Conservation (phyloP, 2,113 vertebrate genomes). For the Tringa solitaria region DNA sequence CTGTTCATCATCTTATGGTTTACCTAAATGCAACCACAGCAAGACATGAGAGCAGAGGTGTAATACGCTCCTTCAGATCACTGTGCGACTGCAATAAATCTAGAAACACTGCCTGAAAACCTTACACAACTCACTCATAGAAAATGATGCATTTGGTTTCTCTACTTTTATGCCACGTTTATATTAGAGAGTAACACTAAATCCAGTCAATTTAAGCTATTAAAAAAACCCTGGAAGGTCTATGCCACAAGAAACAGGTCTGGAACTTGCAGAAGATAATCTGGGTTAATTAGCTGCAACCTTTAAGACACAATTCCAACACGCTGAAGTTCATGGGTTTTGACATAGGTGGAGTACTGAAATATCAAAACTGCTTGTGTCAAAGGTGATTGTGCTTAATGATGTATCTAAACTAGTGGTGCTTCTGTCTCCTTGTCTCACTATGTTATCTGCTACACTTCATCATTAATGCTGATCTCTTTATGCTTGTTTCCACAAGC, state of each 20-base stretch:
- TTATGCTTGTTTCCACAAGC: constrained; percentile 12
- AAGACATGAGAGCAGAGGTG: background rate
- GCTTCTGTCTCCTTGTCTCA: background rate
- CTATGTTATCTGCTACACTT: constrained; percentile 1
- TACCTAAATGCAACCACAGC: rapidly evolving
- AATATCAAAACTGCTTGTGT: constrained; percentile 36
- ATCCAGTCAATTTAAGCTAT: background rate
- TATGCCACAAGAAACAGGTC: background rate
- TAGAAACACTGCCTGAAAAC: background rate
- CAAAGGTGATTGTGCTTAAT: constrained; percentile 46
- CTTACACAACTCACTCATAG: background rate
- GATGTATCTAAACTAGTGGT: background rate
- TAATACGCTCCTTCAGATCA: rapidly evolving
- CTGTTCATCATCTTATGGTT: background rate
- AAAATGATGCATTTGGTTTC: background rate
- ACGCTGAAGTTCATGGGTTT: constrained; percentile 5
- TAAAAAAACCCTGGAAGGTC: background rate
- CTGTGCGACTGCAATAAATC: background rate
- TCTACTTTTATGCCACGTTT: background rate
- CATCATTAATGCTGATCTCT: constrained; percentile 29
- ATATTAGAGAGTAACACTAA: background rate
- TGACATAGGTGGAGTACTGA: background rate
- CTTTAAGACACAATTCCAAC: background rate
- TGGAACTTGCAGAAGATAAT: constrained; percentile 2
- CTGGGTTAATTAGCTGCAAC: constrained; percentile 29